phyloP scores from a whole-genome alignment of 2,797 vertebrate species.

The Macropodus opercularis region DNA sequence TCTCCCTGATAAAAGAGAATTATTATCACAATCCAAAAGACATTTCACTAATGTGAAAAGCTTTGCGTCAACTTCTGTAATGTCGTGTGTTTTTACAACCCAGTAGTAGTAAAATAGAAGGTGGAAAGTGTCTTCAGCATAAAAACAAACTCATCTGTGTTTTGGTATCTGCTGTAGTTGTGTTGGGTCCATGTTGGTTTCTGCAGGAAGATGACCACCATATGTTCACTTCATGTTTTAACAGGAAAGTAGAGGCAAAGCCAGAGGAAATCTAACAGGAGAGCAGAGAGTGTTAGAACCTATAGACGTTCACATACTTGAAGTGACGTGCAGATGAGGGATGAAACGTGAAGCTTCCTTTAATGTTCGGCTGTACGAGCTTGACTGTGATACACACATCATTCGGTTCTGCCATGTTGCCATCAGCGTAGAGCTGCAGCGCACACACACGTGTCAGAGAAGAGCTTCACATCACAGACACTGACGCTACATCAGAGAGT shows the following conservation, averaged over 20 bases:
- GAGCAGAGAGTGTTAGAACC: not conserved
- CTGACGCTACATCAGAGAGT: conserved; percentile 39
- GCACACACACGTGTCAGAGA: conserved; percentile 49
- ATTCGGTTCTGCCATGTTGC: conserved; percentile 21
- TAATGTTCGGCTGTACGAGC: conserved; percentile 43
- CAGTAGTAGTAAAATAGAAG: conserved; percentile 23
- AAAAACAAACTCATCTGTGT: not conserved
- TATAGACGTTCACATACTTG: not conserved
- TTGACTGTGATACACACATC: conserved; percentile 24
- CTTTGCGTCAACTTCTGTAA: conserved; percentile 59
- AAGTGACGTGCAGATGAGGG: conserved; percentile 8
- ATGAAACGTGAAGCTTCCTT: conserved; percentile 20
- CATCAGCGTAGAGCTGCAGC: conserved; percentile 31
- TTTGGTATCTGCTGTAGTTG: not conserved
- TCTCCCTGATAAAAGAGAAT: conserved; percentile 61
- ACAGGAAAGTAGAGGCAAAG: not conserved
- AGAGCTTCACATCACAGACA: conserved; percentile 56
- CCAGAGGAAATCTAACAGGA: not conserved
- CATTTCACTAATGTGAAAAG: conserved; percentile 56
- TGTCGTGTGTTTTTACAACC: conserved; percentile 29
- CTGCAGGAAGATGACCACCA: not conserved
- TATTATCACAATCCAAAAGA: conserved; percentile 42
- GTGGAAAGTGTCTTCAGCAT: not conserved
- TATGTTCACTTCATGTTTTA: not conserved
- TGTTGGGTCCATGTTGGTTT: not conserved